phyloP scores from a whole-genome alignment of 2,888 invertebrate genomes.

The Zygothrica quintamaculata region DNA sequence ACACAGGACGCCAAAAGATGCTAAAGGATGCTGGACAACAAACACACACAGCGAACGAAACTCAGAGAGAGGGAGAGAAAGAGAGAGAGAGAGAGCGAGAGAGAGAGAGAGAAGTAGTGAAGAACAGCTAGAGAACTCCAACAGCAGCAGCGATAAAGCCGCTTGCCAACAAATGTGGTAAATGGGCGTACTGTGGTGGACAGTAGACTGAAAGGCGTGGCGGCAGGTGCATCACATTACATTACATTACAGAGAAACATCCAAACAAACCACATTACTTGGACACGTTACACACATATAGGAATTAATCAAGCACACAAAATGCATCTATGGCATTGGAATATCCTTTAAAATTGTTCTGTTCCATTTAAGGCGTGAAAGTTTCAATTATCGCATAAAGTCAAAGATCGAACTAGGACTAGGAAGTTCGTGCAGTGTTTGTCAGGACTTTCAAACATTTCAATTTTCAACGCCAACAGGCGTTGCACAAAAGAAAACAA shows the following conservation, averaged over 20 bases:
- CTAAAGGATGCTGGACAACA: too few relatives aligned
- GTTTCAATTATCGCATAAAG: slow-evolving; percentile 72
- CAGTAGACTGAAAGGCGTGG: slow-evolving; percentile 26
- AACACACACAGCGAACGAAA: too few relatives aligned
- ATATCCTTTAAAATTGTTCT: slow-evolving; percentile 32
- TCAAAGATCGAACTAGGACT: slow-evolving; percentile 77
- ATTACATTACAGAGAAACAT: neutral
- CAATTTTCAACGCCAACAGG: slow-evolving; percentile 72
- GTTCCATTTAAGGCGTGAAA: slow-evolving; percentile 36
- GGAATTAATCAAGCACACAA: slow-evolving; percentile 75
- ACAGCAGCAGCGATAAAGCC: slow-evolving; percentile 35
- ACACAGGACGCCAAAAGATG: slow-evolving; percentile 38
- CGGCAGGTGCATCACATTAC: slow-evolving; percentile 29
- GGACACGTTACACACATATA: slow-evolving; percentile 55
- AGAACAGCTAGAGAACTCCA: neutral
- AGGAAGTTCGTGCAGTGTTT: slow-evolving; percentile 38
- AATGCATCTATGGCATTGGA: slow-evolving; percentile 52
- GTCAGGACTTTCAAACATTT: slow-evolving; percentile 80
- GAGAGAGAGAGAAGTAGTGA: too few relatives aligned
- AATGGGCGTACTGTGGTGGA: slow-evolving; percentile 12
- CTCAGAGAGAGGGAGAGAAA: too few relatives aligned
- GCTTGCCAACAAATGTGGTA: slow-evolving; percentile 28
- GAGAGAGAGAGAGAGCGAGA: too few relatives aligned
- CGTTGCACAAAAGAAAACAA: slow-evolving; percentile 71
- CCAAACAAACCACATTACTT: neutral